Conservation (phyloP, 1,140 invertebrate species). For the Leguminivora glycinivorella region DNA sequence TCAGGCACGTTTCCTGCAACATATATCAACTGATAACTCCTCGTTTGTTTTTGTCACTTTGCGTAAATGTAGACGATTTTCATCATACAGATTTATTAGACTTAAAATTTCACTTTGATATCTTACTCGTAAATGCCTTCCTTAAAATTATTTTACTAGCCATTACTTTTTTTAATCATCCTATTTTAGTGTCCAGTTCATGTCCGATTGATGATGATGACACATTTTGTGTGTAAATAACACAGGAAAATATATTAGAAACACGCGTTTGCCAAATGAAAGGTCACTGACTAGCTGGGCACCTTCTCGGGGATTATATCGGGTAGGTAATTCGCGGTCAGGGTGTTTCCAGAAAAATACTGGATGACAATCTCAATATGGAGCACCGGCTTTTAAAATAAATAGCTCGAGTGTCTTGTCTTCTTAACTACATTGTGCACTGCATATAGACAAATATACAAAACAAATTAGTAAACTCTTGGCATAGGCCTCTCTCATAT, state of each 20-base stretch:
- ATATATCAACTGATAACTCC: slow-evolving; percentile 46
- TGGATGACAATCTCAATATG: no score
- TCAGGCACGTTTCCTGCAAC: slow-evolving; percentile 45
- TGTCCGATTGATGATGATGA: neutral
- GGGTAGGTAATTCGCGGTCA: slow-evolving; percentile 9
- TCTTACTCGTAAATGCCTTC: neutral
- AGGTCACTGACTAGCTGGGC: slow-evolving; percentile 6
- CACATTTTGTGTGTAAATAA: neutral
- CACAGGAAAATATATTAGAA: neutral
- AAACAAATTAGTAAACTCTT: no score
- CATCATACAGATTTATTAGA: neutral
- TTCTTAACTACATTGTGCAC: no score
- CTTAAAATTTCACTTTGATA: neutral
- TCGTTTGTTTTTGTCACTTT: slow-evolving; percentile 31
- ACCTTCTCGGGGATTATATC: neutral
- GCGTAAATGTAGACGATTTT: neutral
- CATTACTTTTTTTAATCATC: neutral
- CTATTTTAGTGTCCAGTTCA: neutral
- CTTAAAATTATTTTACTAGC: neutral
- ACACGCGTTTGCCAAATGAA: neutral
- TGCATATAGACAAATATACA: no score
- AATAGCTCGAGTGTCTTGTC: no score
- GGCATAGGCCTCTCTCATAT: no score
- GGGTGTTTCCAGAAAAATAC: neutral
- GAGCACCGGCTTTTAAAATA: no score